Evolutionary conservation across 2,888 invertebrate species (phyloP), one percentile per base, ranked within the genome.

Genomic region (Scaptomyza parva): DNA sequence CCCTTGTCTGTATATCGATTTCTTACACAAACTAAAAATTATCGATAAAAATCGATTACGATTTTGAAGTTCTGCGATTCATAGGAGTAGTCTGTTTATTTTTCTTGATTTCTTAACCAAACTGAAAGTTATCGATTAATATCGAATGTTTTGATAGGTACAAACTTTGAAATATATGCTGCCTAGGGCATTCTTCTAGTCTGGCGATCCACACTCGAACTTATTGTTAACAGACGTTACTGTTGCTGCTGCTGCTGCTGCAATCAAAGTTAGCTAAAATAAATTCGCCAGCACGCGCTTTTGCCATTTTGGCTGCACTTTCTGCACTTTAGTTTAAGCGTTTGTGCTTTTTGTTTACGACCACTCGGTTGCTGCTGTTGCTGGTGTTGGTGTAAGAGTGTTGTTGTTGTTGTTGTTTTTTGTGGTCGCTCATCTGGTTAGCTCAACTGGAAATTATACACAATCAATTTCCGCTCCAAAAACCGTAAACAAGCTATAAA

Each of bases 401-500:
- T 52, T 33, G 40, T 44, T 53, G 33, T 39, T 57, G 70, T 39
- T 74, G 84, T 67, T 53, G 81, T n/a, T n/a, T 53, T 39, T 39
- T 57, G 70, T 39, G 77, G 84, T 67, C 55, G 81, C 74, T 83
- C 48, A 63, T 71, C 74, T 58, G 54, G 74, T 71, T 68, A 75
- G 71, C 66, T 79, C 64, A 75, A 66, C 75, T 76, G 76, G 76
- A 86, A 88, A 86, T 88, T 87, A 87, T 79, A 88, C 80, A 87
- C 87, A 89, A 89, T 89, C 78, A 78, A 89, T 89, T 89, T 89
- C 88, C 85, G 88, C 88, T 83, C 83, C 72, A 79, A 64, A 82
- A 78, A 70, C 62, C 75, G 76, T 72, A 71, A 75, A 70, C 66
- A 69, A 77, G 59, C 72, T 57, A 61, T 59, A 54, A 70, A 74